Percentiles rank a stretch among this genome's conserved stretches.
Evolutionary conservation across 2,113 vertebrate genomes (phyloP).

Genomic region (Hippopotamus amphibius): DNA sequence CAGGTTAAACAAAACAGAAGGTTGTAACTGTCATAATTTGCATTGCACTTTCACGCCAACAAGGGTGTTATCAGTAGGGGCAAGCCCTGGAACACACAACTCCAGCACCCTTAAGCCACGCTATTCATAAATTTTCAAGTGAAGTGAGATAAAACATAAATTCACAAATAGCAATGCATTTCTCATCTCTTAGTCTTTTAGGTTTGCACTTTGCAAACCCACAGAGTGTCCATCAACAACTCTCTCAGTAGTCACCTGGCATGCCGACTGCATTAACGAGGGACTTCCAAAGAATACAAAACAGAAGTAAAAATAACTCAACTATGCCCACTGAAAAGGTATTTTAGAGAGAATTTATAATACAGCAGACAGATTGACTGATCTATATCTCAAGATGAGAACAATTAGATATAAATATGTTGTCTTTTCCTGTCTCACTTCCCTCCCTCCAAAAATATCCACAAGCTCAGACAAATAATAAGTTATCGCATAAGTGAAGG

Average conservation of each 20-base stretch:
- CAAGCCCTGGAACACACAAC: conserved; percentile 93
- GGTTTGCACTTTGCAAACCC: conserved; percentile 83
- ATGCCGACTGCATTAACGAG: conserved; percentile 55
- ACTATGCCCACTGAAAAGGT: background rate
- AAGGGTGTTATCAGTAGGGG: conserved; percentile 94
- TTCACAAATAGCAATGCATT: conserved; percentile 86
- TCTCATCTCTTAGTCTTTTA: conserved; percentile 85
- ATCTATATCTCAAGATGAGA: conserved; percentile 56
- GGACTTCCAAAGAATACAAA: conserved; percentile 30
- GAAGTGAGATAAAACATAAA: conserved; percentile 91
- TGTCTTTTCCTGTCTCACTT: conserved; percentile 61
- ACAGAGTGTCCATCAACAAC: conserved; percentile 76
- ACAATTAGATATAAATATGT: conserved; percentile 59
- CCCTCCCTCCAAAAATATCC: conserved; percentile 41
- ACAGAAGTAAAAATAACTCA: conserved; percentile 68
- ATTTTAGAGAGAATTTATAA: conserved; percentile 70
- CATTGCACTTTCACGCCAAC: conserved; percentile 94
- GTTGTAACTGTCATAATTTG: conserved; percentile 95
- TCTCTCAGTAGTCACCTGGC: conserved; percentile 54
- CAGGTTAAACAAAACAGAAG: conserved; percentile 95
- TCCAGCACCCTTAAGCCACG: conserved; percentile 88
- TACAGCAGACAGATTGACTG: conserved; percentile 1
- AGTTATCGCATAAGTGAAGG: conserved; percentile 63
- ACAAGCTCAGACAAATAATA: conserved; percentile 68
- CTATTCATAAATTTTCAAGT: conserved; percentile 92